A percentile compares a stretch with the other conserved stretches of the same genome.
Evolutionary conservation across 1,140 invertebrate genomes (phyloP).

Genomic region (Pogonognathellus flavescens): DNA sequence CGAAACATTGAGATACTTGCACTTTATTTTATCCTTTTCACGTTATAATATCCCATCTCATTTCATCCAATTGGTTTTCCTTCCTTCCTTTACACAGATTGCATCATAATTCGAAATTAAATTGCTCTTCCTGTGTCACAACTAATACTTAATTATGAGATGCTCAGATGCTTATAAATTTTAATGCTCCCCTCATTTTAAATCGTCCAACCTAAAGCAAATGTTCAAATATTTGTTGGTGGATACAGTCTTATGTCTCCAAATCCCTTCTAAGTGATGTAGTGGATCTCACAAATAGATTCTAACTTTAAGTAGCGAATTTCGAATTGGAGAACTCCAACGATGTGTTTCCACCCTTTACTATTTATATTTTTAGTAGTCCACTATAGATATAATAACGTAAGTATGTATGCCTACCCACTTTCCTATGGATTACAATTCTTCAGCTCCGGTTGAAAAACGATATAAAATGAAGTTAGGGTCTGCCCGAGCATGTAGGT

Average conservation of each 20-base stretch:
- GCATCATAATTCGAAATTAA: conserved; percentile 17
- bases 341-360: background rate
- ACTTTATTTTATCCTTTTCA: background rate
- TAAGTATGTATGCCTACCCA: too few relatives aligned
- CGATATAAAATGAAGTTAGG: too few relatives aligned
- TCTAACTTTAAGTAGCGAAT: conserved; percentile 41
- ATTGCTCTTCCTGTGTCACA: background rate
- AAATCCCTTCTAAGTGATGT: conserved; percentile 21
- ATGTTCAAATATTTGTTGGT: background rate
- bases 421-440: too few relatives aligned
- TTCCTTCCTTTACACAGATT: background rate
- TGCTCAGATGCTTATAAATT: background rate
- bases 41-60: background rate
- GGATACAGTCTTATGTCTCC: conserved; percentile 12
- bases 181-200: background rate
- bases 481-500: too few relatives aligned
- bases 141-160: background rate
- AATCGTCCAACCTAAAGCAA: background rate
- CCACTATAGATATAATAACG: too few relatives aligned
- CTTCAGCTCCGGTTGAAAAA: too few relatives aligned
- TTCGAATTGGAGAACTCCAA: conserved; percentile 3
- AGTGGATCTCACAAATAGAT: conserved; percentile 16
- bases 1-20: conserved; percentile 13
- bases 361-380: too few relatives aligned
- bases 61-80: conserved; percentile 5